Conservation (phyloP, 2,888 invertebrate genomes). For the Tetragonula carbonaria region DNA sequence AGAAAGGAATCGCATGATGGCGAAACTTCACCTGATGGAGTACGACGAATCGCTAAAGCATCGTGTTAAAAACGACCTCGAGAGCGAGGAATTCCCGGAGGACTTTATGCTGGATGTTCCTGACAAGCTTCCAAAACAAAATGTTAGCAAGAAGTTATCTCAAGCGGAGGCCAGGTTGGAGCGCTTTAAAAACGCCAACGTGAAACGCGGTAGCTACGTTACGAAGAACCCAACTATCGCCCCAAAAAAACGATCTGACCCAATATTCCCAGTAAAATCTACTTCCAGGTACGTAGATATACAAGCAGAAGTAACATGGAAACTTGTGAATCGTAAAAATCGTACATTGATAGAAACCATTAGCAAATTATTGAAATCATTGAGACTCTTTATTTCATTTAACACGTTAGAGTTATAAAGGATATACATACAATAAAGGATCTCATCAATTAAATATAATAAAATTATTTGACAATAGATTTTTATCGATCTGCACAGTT, state of each 20-base stretch:
- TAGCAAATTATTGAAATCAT: no score
- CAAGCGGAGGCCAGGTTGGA: constrained; percentile 79
- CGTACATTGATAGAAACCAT: not conserved
- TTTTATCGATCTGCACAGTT: no score
- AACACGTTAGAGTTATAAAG: no score
- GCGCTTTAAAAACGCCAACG: constrained; percentile 75
- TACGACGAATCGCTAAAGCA: constrained; percentile 84
- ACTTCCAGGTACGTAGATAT: constrained; percentile 72
- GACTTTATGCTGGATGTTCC: constrained; percentile 77
- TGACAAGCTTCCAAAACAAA: constrained; percentile 79
- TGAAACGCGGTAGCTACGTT: constrained; percentile 68
- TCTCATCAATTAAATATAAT: no score
- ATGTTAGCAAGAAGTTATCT: constrained; percentile 83
- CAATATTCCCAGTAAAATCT: constrained; percentile 64
- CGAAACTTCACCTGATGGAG: constrained; percentile 76
- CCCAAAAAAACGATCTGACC: constrained; percentile 76
- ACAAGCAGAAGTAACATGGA: not conserved
- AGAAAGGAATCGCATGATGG: constrained; percentile 74
- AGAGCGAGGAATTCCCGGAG: constrained; percentile 84
- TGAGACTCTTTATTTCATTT: no score
- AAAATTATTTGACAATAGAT: no score
- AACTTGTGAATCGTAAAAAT: no score
- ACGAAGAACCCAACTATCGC: constrained; percentile 60
- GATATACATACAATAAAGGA: no score
- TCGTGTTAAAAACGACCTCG: constrained; percentile 82